Evolutionary conservation across 2,888 invertebrate genomes (phyloP), one percentile per base, ranked within the genome.

Genomic region (Rhodophaea formosa): DNA sequence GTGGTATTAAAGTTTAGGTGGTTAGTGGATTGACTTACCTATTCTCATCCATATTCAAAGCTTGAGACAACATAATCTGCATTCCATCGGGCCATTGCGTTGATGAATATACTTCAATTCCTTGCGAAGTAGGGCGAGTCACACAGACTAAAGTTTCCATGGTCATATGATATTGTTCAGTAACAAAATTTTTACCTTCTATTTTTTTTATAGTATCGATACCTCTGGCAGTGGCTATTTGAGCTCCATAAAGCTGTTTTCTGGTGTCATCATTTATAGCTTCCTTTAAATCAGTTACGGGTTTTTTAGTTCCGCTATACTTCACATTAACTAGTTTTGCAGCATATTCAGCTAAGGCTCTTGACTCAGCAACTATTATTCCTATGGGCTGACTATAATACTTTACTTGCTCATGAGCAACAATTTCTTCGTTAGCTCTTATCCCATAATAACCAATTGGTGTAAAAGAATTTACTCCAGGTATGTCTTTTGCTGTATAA

Each of bases 91-190:
- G 89, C 87, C 92, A 93, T 69, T 95, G 95, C 0, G 93, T 84
- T 0, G 94, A 71, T 0, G 93, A 80, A 70, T 90, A 92, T 1
- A 96, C 92, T 63, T 94, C 93, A 66, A 95, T 79, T 0, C 94
- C 94, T 74, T 95, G 94, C 73, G 96, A 96, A 0, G 86, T 88
- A 0, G 95, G 96, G 30, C 92, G 77, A 17, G 93, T 92, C 0
- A 94, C 88, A 70, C 94, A 93, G 0, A 89, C 89, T 61, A 95
- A 93, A 0, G 94, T 93, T 75, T 96, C 96, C 95, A 96, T 95
- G 14, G 93, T 92, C 65, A 93, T 95, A 78, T 96, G 96, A 71
- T 94, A 95, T 71, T 96, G 96, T 10, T 88, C 78, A 12, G 92
- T 93, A 55, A 92, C 77, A 32, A 91, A 82, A 44, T 92, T 85